phyloP scores from a whole-genome alignment of 2,888 invertebrate genomes.

The Sussaba pulchella region DNA sequence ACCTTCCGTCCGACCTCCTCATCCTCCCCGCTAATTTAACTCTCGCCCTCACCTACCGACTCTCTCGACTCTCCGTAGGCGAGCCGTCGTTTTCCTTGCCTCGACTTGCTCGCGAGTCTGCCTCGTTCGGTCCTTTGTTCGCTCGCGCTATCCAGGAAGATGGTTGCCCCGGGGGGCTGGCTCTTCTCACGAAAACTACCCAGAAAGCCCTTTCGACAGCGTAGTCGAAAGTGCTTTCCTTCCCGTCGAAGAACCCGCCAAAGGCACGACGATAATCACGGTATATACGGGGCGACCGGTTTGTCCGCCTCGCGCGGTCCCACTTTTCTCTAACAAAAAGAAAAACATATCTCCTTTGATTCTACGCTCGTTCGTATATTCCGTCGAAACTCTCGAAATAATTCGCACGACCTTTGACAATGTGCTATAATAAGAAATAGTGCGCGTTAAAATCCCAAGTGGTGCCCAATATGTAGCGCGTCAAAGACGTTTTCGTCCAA shows the following conservation, averaged over 20 bases:
- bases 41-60: slow-evolving; percentile 64
- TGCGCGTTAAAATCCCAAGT: too few species aligned
- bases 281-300: slow-evolving; percentile 19
- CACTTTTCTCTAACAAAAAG: slow-evolving; percentile 24
- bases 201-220: slow-evolving; percentile 42
- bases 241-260: slow-evolving; percentile 6
- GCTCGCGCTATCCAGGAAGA: slow-evolving; percentile 42
- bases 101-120: slow-evolving; percentile 22
- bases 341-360: slow-evolving; percentile 45
- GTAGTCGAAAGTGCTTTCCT: too few species aligned
- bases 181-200: slow-evolving; percentile 59
- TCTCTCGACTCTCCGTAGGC: slow-evolving; percentile 35
- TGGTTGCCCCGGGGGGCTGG: slow-evolving; percentile 55
- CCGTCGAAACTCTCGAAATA: too few species aligned
- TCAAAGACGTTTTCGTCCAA: too few species aligned
- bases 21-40: slow-evolving; percentile 71
- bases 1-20: slow-evolving; percentile 71
- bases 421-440: too few species aligned
- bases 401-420: too few species aligned
- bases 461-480: too few species aligned
- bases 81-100: slow-evolving; percentile 13
- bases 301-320: slow-evolving; percentile 5
- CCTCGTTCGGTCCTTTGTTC: slow-evolving; percentile 56
- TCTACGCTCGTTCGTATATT: slow-evolving; percentile 62
- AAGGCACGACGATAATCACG: slow-evolving; percentile 38